Evolutionary conservation across 2,113 vertebrate genomes (phyloP).

Genomic region (Pandion haliaetus): DNA sequence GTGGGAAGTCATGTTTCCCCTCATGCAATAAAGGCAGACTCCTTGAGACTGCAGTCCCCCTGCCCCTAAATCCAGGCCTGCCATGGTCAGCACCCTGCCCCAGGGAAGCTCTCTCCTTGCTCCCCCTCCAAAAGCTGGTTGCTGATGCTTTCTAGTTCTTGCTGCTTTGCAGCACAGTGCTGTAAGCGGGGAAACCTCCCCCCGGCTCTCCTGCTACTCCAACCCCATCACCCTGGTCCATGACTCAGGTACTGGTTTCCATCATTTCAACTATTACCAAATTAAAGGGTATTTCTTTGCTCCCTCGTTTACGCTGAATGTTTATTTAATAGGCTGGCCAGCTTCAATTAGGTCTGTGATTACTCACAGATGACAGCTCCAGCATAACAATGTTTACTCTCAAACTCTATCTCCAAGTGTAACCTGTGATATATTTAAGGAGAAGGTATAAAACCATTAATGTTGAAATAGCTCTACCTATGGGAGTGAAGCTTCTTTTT

Average conservation of each 20-base stretch:
- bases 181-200: background rate
- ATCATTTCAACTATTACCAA: slow-evolving; percentile 33
- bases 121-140: background rate
- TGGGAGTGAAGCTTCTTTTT: background rate
- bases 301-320: slow-evolving; percentile 38
- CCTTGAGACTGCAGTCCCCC: background rate
- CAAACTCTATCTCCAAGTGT: slow-evolving; percentile 26
- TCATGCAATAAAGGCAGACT: background rate
- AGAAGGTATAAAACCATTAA: slow-evolving; percentile 17
- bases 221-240: background rate
- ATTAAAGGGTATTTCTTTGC: slow-evolving; percentile 48
- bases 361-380: slow-evolving; percentile 60
- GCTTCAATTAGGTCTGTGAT: slow-evolving; percentile 60
- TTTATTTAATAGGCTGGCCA: slow-evolving; percentile 65
- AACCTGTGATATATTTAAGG: slow-evolving; percentile 29
- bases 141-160: background rate
- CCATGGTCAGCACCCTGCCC: background rate
- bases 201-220: background rate
- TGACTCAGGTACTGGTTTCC: background rate
- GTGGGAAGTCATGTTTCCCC: background rate
- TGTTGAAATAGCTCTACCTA: background rate
- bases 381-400: slow-evolving; percentile 49
- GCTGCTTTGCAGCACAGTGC: background rate
- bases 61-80: background rate
- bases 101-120: background rate